Evolutionary conservation across 1,140 invertebrate species (phyloP).

Genomic region (Phymastichus coffea): DNA sequence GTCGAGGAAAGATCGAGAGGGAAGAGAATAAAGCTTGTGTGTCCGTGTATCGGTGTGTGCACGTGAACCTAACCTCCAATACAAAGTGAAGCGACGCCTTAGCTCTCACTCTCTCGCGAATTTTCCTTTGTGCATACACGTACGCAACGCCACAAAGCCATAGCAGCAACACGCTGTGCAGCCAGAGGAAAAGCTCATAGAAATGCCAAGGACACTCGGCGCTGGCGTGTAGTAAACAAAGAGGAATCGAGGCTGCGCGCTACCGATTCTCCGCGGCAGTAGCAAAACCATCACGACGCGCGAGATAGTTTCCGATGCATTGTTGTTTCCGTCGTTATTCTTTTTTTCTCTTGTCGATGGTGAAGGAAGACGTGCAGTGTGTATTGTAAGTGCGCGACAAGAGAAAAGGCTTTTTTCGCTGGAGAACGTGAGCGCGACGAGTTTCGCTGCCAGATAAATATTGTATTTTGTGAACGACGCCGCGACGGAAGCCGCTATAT

Average conservation of each 20-base stretch:
- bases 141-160: not conserved
- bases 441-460: too few relatives aligned
- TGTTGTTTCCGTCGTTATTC: not conserved
- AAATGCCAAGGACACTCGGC: conserved; percentile 25
- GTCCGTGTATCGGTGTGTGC: not conserved
- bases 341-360: not conserved
- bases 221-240: conserved; percentile 14
- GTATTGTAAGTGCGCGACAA: not conserved
- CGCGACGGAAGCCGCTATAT: conserved; percentile 48
- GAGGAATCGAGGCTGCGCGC: not conserved
- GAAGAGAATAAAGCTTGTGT: too few relatives aligned
- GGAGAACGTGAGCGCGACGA: not conserved
- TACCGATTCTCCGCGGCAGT: too few relatives aligned
- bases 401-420: too few relatives aligned
- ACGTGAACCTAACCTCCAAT: conserved; percentile 18
- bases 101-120: too few relatives aligned
- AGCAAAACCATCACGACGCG: too few relatives aligned
- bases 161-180: conserved; percentile 11
- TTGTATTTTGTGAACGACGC: not conserved
- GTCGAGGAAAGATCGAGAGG: too few relatives aligned
- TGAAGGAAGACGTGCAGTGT: not conserved
- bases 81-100: not conserved
- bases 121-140: too few relatives aligned
- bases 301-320: too few relatives aligned
- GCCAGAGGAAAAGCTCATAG: conserved; percentile 16